Evolutionary conservation across 1,140 invertebrate species (phyloP), one percentile per base, ranked within the genome.

Genomic region (Lasioglossum albipes): DNA sequence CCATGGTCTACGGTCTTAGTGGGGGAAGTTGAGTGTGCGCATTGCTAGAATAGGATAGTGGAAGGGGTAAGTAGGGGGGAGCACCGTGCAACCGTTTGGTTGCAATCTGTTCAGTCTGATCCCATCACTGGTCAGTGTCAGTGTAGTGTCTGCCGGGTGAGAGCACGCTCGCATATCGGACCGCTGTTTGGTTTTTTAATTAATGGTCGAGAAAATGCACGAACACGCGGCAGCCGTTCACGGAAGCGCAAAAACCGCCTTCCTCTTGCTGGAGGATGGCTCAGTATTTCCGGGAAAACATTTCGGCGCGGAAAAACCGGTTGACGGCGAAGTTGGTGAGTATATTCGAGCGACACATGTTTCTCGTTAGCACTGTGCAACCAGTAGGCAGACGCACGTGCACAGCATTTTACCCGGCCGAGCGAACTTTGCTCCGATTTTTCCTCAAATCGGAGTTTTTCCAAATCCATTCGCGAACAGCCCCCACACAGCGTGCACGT

Each of bases 241-340:
- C 7, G 41, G 31, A 16, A 18, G 13, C 12, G 13, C 7, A 2
- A 88, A 87, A 7, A 89, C 90, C 27, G 94, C 94, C 87, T 96
- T 94, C 90, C 93, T 97, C 2, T 90, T 96, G 6, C 93, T 97
- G 7, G 94, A 96, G 87, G 96, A 97, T 94, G 96, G 96, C 16
- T 94, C 94, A 42, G 90, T 96, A 18, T 94, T 96, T 88, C 90
- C 93, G 2, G 98, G 98, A n/a, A 90, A 94, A 67, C 94, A 95
- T 67, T 99, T 99, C 91, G 98, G 98, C 7, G 96, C 96, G 0
- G 87, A 93, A 82, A 90, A 94, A 59, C 92, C 94, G 42, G 93
- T 95, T 1, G 95, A 97, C 79, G 98, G 98, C 76, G 98, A 99
- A 97, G 96, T 99, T 85, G 98, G 97, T 98, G 92, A 95, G 96